These are phyloP conservation scores for Papilio machaon DNA, from an alignment of 1,140 invertebrate genomes.

Conservation along the genomic window DNA sequence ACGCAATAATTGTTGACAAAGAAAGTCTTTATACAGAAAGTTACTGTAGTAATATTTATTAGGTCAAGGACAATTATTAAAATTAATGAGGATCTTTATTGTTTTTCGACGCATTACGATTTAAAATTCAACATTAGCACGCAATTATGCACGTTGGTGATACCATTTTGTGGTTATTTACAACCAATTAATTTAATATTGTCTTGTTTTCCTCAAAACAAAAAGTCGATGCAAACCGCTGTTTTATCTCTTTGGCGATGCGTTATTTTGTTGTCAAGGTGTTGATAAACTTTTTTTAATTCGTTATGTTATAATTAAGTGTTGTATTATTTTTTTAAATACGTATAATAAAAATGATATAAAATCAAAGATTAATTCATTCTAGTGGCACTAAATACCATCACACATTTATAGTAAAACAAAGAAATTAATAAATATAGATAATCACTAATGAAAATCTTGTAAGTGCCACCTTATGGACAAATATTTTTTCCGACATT, in stretches of 20 bases:
- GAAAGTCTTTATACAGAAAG: constrained; percentile 40
- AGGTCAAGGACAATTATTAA: constrained; percentile 49
- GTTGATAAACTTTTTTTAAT: constrained; percentile 21
- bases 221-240: constrained; percentile 23
- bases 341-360: constrained; percentile 1
- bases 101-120: constrained; percentile 8
- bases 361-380: background rate
- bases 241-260: background rate
- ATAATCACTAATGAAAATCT: no score
- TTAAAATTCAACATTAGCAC: constrained; percentile 19
- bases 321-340: background rate
- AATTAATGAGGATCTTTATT: constrained; percentile 33
- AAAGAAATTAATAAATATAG: background rate
- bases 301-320: constrained; percentile 3
- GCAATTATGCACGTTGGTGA: background rate
- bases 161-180: constrained; percentile 27
- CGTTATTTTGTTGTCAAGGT: constrained; percentile 3
- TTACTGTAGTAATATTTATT: constrained; percentile 46
- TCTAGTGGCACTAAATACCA: background rate
- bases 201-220: constrained; percentile 35
- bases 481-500: no score
- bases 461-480: no score
- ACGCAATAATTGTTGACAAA: constrained; percentile 29
- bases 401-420: background rate
- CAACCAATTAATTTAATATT: constrained; percentile 21